Percentiles rank a stretch among this genome's conserved stretches.
These are phyloP conservation scores for Melanitta fusca DNA, from an alignment of 2,797 vertebrate genomes.

Conservation along the genomic window DNA sequence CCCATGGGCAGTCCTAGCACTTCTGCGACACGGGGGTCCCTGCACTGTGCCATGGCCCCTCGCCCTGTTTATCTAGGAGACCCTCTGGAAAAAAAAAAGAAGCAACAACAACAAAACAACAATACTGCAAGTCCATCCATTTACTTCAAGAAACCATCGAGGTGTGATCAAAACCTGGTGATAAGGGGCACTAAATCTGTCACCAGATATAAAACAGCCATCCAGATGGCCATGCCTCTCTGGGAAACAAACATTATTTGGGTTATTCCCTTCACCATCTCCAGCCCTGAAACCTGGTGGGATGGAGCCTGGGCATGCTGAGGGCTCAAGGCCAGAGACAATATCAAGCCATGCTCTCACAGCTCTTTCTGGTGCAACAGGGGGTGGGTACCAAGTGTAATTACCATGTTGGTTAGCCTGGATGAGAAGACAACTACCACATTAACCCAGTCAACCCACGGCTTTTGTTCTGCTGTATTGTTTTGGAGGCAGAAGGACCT, in stretches of 20 bases:
- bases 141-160: background rate
- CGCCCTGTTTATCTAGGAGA: no score
- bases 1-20: background rate
- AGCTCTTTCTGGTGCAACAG: background rate
- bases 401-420: background rate
- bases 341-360: fast-evolving
- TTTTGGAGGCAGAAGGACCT: background rate
- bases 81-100: background rate
- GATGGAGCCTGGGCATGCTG: background rate
- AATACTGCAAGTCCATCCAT: background rate
- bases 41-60: no score
- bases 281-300: fast-evolving
- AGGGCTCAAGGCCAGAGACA: background rate
- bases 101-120: no score
- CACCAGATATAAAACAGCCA: background rate
- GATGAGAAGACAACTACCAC: background rate
- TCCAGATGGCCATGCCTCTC: no score
- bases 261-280: fast-evolving
- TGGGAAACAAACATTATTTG: background rate
- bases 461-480: background rate
- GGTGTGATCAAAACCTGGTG: background rate
- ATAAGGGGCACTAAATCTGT: background rate
- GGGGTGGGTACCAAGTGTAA: background rate
- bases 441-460: background rate
- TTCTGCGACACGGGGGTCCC: background rate